Evolutionary conservation across 2,113 vertebrate species (phyloP), one percentile per base, ranked within the genome.

Genomic region (Serinus canaria): DNA sequence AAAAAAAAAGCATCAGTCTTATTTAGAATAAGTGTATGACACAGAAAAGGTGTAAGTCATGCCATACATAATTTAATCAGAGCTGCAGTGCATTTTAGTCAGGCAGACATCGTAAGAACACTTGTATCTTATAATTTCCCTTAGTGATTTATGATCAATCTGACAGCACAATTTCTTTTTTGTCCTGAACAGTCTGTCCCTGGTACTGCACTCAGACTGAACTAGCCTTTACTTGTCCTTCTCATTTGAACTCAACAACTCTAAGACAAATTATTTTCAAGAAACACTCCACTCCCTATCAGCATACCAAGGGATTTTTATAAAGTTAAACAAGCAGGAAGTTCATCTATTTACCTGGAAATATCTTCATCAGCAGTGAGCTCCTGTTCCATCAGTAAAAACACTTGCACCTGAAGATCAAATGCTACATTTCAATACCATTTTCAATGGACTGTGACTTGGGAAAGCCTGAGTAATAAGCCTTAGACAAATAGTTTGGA

Each of bases 351-450:
- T 96, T 98, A 99, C 99, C 99, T 98, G 97, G 99, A 99, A 96
- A 99, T 99, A 92, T 99, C 99, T 97, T 99, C 99, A 96, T 99
- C 99, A 93, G 99, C 99, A 69, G 98, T 98, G 77, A 99, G 98
- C 89, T 99, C 98, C 96, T 99, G 98, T 90, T 99, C 99, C 98
- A 99, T 99, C 80, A 99, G 97, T 95, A 99, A 96, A 95, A 99
- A 99, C 44, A 99, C 99, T 79, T 99, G 99, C 43, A 99, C 99
- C 99, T 99, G 94, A 94, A 97, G 53, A 89, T 70, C 60, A 86
- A 76, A 89, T 75, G 66, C 62, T 56, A 74, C 25, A 95, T 90
- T 92, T 93, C 82, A 94, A 75, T 69, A 50, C 11, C 33, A 43
- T 41, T 88, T 89, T 93, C 90, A 39, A 50, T 8, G 24, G 35